A percentile compares a stretch with the other conserved stretches of the same genome.
Conservation (phyloP, 2,888 invertebrate species). For the Petrolisthes cinctipes region DNA sequence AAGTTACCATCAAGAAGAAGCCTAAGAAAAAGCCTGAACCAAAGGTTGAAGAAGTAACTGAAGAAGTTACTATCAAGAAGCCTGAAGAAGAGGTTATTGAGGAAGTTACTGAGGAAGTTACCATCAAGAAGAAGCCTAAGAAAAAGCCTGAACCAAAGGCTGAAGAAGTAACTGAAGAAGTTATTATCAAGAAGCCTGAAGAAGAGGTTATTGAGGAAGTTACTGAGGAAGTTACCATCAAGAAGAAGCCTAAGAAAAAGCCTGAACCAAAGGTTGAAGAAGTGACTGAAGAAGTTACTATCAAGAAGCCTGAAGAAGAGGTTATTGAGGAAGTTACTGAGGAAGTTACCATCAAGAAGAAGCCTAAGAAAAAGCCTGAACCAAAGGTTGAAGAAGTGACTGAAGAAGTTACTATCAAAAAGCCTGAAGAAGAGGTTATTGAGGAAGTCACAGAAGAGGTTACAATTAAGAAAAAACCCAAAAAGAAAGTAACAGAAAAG, state of each 20-base stretch:
- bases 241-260: conserved; percentile 65
- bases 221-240: conserved; percentile 42
- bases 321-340: conserved; percentile 69
- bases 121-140: conserved; percentile 32
- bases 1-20: conserved; percentile 67
- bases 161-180: conserved; percentile 72
- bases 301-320: conserved; percentile 68
- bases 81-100: conserved; percentile 1
- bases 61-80: conserved; percentile 39
- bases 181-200: conserved; percentile 58
- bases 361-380: conserved; percentile 36
- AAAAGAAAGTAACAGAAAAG: conserved; percentile 71
- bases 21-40: conserved; percentile 29
- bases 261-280: conserved; percentile 69
- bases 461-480: conserved; percentile 71
- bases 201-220: conserved; percentile 25
- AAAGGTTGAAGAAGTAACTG: conserved; percentile 42
- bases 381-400: conserved; percentile 65
- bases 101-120: conserved; percentile 65
- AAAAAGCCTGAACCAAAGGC: conserved; percentile 67
- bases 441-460: conserved; percentile 70
- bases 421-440: conserved; percentile 23
- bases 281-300: conserved; percentile 68
- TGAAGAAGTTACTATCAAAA: conserved; percentile 69
- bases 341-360: conserved; percentile 68